Evolutionary conservation across 2,113 vertebrate species (phyloP).

Genomic region (Ictidomys tridecemlineatus): DNA sequence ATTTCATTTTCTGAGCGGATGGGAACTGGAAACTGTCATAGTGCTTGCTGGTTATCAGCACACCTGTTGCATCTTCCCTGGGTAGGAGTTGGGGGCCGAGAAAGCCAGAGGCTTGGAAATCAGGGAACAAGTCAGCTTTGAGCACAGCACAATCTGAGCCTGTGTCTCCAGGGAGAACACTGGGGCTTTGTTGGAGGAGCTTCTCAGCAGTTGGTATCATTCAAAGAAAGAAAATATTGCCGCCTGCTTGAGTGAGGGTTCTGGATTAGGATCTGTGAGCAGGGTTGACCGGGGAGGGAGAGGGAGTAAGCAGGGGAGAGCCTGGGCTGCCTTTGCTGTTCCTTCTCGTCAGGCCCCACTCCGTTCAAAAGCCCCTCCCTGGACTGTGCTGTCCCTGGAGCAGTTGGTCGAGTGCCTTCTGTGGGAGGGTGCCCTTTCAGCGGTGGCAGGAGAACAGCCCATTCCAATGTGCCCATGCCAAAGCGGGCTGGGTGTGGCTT

Average conservation of each 20-base stretch:
- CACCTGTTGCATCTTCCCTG: background rate
- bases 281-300: background rate
- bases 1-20: background rate
- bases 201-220: background rate
- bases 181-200: background rate
- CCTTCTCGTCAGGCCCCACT: background rate
- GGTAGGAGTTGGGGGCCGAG: background rate
- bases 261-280: background rate
- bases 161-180: slow-evolving; percentile 40
- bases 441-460: background rate
- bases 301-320: too few species aligned
- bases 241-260: background rate
- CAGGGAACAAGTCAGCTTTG: background rate
- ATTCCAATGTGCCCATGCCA: background rate
- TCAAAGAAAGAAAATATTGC: background rate
- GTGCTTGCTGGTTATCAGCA: too few species aligned
- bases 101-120: background rate
- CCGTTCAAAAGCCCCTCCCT: background rate
- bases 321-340: background rate
- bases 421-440: background rate
- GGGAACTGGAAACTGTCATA: background rate
- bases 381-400: background rate
- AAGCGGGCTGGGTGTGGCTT: background rate
- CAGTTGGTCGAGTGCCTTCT: background rate
- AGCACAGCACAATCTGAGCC: background rate